These are phyloP conservation scores for Aeoliscus strigatus DNA, from an alignment of 2,797 vertebrate species.

Conservation along the genomic window DNA sequence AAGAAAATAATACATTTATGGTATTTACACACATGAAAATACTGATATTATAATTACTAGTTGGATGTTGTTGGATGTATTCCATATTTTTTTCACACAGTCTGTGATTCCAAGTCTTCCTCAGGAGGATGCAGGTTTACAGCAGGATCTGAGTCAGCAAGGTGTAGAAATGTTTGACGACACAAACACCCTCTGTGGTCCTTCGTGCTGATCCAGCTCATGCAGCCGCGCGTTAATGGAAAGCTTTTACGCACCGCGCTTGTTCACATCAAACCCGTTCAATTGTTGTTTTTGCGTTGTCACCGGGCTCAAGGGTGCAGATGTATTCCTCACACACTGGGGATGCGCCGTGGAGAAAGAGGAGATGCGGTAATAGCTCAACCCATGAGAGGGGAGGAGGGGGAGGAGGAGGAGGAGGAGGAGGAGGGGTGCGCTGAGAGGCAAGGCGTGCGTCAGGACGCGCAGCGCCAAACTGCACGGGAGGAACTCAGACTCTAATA, in stretches of 20 bases:
- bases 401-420: neutral
- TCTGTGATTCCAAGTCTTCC: no score
- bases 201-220: slow-evolving; percentile 41
- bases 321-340: slow-evolving; percentile 29
- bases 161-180: slow-evolving; percentile 10
- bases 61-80: no score
- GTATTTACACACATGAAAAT: no score
- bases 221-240: slow-evolving; percentile 59
- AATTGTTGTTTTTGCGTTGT: slow-evolving; percentile 50
- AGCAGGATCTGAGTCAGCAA: slow-evolving; percentile 30
- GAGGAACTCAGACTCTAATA: slow-evolving; percentile 50
- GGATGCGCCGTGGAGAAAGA: slow-evolving; percentile 46
- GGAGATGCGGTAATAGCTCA: slow-evolving; percentile 56
- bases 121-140: slow-evolving; percentile 11
- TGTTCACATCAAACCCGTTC: slow-evolving; percentile 37
- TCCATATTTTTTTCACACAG: no score
- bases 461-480: slow-evolving; percentile 47
- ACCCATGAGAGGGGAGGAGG: slow-evolving; percentile 36
- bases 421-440: slow-evolving; percentile 30
- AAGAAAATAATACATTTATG: no score
- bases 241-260: slow-evolving; percentile 67
- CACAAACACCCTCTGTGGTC: slow-evolving; percentile 5
- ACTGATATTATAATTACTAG: no score
- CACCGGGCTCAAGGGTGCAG: slow-evolving; percentile 41
- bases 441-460: slow-evolving; percentile 51